Conservation (phyloP, 2,888 invertebrate species). For the Callosobruchus maculatus region DNA sequence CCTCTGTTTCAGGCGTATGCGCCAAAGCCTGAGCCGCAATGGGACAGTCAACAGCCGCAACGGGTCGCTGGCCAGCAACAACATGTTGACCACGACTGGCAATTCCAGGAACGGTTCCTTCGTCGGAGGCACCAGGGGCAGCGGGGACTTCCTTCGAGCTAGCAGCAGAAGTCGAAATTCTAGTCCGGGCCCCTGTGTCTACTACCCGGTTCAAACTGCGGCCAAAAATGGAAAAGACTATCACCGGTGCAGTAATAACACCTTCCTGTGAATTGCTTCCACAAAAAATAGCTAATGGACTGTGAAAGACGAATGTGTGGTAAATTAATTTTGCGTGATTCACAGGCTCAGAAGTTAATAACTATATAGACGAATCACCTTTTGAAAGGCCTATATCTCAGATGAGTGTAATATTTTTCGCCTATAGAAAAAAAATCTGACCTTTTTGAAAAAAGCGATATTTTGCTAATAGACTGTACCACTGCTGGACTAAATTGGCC, state of each 20-base stretch:
- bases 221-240: not conserved
- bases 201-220: slow-evolving; percentile 48
- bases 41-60: slow-evolving; percentile 45
- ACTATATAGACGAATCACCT: too few species aligned
- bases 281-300: not conserved
- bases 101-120: slow-evolving; percentile 37
- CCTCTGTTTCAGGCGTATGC: slow-evolving; percentile 44
- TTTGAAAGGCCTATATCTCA: too few species aligned
- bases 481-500: too few species aligned
- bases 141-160: slow-evolving; percentile 9
- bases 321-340: too few species aligned
- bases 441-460: too few species aligned
- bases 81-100: not conserved
- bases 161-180: slow-evolving; percentile 31
- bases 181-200: slow-evolving; percentile 55
- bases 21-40: slow-evolving; percentile 45
- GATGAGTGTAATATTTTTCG: too few species aligned
- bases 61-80: slow-evolving; percentile 25
- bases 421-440: too few species aligned
- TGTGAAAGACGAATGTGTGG: too few species aligned
- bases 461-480: too few species aligned
- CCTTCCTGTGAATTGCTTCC: not conserved
- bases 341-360: too few species aligned
- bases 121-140: not conserved
- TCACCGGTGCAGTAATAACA: not conserved